A percentile compares a stretch with the other conserved stretches of the same genome.
These are phyloP conservation scores for Sebastes umbrosus DNA, from an alignment of 2,797 vertebrate genomes.

Conservation along the genomic window DNA sequence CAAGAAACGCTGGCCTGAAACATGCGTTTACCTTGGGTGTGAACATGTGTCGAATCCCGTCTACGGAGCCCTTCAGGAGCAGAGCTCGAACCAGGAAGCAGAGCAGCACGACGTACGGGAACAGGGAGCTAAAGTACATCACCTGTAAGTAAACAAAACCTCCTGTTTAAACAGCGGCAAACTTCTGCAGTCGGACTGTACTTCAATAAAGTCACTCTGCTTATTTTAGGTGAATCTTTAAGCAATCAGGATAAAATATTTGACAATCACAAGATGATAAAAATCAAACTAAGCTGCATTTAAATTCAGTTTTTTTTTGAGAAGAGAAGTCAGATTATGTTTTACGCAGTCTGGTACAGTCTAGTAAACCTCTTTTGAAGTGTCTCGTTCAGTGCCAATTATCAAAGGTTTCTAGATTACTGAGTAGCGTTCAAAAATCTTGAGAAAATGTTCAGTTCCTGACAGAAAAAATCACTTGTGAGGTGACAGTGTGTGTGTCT, in stretches of 20 bases:
- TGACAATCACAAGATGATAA: background rate
- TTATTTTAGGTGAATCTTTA: background rate
- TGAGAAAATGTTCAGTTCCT: background rate
- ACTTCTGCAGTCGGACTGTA: background rate
- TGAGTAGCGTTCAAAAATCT: background rate
- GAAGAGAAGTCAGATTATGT: background rate
- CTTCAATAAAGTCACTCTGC: background rate
- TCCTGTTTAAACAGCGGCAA: background rate
- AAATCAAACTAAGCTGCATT: background rate
- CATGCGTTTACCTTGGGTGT: constrained; percentile 90
- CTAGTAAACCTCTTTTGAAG: background rate
- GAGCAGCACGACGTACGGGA: constrained; percentile 93
- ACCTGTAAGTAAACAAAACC: constrained; percentile 80
- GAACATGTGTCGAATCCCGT: constrained; percentile 97
- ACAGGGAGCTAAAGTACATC: constrained; percentile 99
- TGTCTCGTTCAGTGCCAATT: background rate
- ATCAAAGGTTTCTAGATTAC: background rate
- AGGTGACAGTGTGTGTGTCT: background rate
- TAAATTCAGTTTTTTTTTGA: background rate
- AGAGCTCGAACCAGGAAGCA: constrained; percentile 94
- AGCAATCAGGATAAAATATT: background rate
- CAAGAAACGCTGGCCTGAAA: too few relatives aligned
- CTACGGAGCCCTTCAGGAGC: constrained; percentile 92
- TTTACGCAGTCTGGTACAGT: background rate
- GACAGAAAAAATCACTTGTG: too few relatives aligned